Evolutionary conservation across 2,797 vertebrate species (phyloP), one percentile per base, ranked within the genome.

Genomic region (Sebastes iracundus): DNA sequence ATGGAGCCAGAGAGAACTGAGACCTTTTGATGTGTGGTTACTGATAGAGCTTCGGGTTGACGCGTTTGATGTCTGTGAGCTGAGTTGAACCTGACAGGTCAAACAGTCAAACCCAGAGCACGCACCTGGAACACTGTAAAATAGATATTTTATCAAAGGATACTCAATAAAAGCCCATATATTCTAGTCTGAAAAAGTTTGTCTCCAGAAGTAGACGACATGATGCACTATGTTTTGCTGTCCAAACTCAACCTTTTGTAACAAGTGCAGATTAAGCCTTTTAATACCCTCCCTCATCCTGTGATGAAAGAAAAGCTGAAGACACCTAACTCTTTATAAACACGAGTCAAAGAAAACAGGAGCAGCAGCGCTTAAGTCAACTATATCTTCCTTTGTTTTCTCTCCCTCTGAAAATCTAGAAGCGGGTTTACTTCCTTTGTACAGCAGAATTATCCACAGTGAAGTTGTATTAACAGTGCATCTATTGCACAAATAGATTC

Each of bases 11-110:
- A 89, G 76, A 82, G 71, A 80, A 71, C 61, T 14, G 38, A 83
- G 72, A 77, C 59, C 82, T 90, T 73, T 90, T 92, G 91, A 93
- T 90, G 88, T 91, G 78, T 59, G 56, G 75, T 82, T 84, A 74
- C 59, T 56, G 63, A 84, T 71, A 63, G 73, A 81, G 76, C 76
- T 77, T 72, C 70, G 72, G 77, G 77, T 77, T 87, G 77, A 83
- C 64, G 53, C 68, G 83, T 91, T 88, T 92, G 90, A 91, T 80
- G 82, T 90, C 56, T 78, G 46, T 55, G 72, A 88, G 79, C 68
- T 79, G 77, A 80, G 60, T 83, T 68, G 73, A 88, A 77, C 63
- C 87, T 66, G 70, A 53, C 76, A 72, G 83, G 86, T 83, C 73
- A 88, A 85, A 88, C 77, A 81, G 78, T 87, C 86, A 89, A 70